Evolutionary conservation across 1,140 invertebrate species (phyloP), one percentile per base, ranked within the genome.

Genomic region (Rhagoletis zephyria): DNA sequence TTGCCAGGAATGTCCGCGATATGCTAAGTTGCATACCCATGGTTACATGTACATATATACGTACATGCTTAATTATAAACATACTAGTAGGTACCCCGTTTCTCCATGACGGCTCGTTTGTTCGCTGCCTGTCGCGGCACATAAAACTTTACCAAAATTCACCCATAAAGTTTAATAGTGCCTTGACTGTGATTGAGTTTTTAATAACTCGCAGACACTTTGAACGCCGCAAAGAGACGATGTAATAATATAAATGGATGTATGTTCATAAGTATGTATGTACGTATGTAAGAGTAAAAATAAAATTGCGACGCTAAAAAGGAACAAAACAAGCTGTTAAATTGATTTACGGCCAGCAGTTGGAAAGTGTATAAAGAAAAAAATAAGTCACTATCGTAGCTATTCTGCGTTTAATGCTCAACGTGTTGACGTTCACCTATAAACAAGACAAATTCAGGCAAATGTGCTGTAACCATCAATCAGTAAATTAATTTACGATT

Each of bases 401-500:
- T 40, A 42, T 51, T 81, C 74, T 56, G 42, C 74, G 56, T 81
- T 81, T 56, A 56, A n/a, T 19, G 74, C 48, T 48, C 74, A 81
- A 81, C 74, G 74, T 81, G 74, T 81, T 81, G 74, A 81, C 74
- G 74, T 81, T 81, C 74, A 81, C 74, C 74, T 81, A 51, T 81
- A 81, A 81, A 81, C 74, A 19, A 81, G 74, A 81, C 74, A 81
- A 81, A 81, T 81, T 81, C 74, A 81, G 19, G 74, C 74, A 81
- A 81, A 81, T 81, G 74, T 56, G 74, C 48, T 81, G 48, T 81
- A 81, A 81, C 74, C 74, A 81, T 81, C 74, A 81, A 81, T 81
- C 74, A 81, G 74, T 81, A 81, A 81, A 81, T 81, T 81, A 81
- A 81, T 81, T 81, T 81, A 81, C 74, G 74, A 81, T 81, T 56